Conservation (phyloP, 1,140 invertebrate genomes). For the Conus ventricosus region DNA sequence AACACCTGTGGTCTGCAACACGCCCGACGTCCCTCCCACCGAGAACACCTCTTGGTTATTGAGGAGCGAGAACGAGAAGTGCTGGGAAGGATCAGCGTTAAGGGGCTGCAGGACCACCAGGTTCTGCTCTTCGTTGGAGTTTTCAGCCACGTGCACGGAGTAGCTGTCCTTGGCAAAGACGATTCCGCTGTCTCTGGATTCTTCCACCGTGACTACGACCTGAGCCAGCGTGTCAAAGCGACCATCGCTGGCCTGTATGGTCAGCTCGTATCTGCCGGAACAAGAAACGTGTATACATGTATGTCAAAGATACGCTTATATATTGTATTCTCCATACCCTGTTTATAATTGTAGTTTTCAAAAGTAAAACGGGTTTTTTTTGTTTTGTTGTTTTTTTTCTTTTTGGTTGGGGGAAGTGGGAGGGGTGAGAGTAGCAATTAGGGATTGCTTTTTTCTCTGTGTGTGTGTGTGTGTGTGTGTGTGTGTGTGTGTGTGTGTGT, state of each 20-base stretch:
- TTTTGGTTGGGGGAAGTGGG: too few relatives aligned
- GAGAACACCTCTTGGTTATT: constrained; percentile 67
- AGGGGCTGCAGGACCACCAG: constrained; percentile 90
- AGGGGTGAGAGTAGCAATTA: too few relatives aligned
- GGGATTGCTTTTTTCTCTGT: too few relatives aligned
- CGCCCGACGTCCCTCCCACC: constrained; percentile 69
- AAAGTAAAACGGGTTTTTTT: too few relatives aligned
- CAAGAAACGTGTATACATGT: background rate
- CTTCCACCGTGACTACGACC: constrained; percentile 79
- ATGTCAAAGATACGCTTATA: too few relatives aligned
- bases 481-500: too few relatives aligned
- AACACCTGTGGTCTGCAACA: constrained; percentile 62
- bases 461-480: too few relatives aligned
- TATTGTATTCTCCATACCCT: too few relatives aligned
- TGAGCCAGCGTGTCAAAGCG: constrained; percentile 75
- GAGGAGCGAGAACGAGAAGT: constrained; percentile 89
- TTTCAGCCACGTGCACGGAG: constrained; percentile 87
- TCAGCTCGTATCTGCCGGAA: constrained; percentile 70
- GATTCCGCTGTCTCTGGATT: constrained; percentile 83
- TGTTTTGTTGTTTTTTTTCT: too few relatives aligned
- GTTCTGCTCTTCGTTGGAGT: constrained; percentile 86
- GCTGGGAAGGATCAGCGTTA: constrained; percentile 89
- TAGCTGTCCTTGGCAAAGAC: constrained; percentile 89
- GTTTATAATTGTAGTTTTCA: too few relatives aligned
- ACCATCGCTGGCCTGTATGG: constrained; percentile 78